A percentile compares a stretch with the other conserved stretches of the same genome.
Evolutionary conservation across 2,113 vertebrate genomes (phyloP).

Genomic region (Notechis scutatus): DNA sequence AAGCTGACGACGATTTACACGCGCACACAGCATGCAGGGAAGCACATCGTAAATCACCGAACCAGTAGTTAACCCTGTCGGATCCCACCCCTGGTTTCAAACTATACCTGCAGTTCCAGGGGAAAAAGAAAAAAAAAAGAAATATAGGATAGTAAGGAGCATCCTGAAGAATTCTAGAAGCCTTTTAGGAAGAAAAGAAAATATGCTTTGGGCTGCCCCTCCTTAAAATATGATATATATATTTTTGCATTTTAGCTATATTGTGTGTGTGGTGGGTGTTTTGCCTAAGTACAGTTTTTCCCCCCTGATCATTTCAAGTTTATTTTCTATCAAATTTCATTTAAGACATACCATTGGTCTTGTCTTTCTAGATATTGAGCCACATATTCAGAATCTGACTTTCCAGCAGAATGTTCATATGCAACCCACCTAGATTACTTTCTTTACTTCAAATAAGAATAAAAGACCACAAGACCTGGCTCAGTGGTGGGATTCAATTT

Average conservation of each 20-base stretch:
- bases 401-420: not conserved
- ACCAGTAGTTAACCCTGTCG: too few species aligned
- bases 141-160: not conserved
- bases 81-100: not conserved
- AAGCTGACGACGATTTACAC: too few species aligned
- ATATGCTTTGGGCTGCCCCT: not conserved
- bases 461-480: not conserved
- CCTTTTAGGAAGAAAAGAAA: not conserved
- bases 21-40: too few species aligned
- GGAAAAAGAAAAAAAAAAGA: not conserved
- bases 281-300: not conserved
- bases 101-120: not conserved
- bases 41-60: too few species aligned
- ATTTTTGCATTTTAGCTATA: not conserved
- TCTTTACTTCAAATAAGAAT: not conserved
- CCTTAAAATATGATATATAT: not conserved
- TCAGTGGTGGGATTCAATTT: too few species aligned
- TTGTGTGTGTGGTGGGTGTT: not conserved
- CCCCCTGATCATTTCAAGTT: not conserved
- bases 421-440: not conserved
- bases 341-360: not conserved
- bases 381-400: not conserved
- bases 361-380: not conserved
- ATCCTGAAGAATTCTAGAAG: not conserved
- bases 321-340: not conserved